Percentiles rank a stretch among this genome's conserved stretches.
Conservation (phyloP, 1,140 invertebrate genomes). For the Microplitis mediator region DNA sequence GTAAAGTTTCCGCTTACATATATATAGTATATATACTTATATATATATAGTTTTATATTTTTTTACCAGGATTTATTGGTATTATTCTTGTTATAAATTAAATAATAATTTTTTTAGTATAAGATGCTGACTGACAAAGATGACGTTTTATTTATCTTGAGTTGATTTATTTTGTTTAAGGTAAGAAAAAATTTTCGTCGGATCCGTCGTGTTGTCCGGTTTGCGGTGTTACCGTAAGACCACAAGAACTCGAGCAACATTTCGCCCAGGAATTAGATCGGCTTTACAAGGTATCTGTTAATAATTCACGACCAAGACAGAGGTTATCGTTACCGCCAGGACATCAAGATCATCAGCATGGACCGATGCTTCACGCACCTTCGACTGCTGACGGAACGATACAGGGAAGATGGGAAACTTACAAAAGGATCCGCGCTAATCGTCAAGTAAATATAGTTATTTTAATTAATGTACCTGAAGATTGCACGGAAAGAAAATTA, state of each 20-base stretch:
- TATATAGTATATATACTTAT: no score
- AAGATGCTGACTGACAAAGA: no score
- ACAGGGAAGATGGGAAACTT: conserved; percentile 83
- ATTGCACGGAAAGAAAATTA: background rate
- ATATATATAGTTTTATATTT: background rate
- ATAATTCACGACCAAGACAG: conserved; percentile 52
- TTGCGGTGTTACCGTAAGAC: conserved; percentile 76
- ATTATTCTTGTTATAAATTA: background rate
- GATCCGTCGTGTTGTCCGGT: conserved; percentile 78
- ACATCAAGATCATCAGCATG: conserved; percentile 62
- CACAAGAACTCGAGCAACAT: conserved; percentile 77
- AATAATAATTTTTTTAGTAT: no score
- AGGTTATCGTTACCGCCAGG: conserved; percentile 60
- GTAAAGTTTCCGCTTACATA: background rate
- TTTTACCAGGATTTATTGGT: background rate
- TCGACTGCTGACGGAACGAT: conserved; percentile 67
- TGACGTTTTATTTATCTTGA: background rate
- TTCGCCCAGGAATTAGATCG: conserved; percentile 78
- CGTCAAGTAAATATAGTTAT: conserved; percentile 73
- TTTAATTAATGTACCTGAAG: no score
- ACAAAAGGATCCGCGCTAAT: conserved; percentile 81
- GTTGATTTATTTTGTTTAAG: conserved; percentile 38
- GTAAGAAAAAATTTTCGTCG: conserved; percentile 62
- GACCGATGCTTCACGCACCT: conserved; percentile 57
- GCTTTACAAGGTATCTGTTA: conserved; percentile 68